Evolutionary conservation across 2,113 vertebrate species (phyloP).

Genomic region (Sapayoa aenigma): DNA sequence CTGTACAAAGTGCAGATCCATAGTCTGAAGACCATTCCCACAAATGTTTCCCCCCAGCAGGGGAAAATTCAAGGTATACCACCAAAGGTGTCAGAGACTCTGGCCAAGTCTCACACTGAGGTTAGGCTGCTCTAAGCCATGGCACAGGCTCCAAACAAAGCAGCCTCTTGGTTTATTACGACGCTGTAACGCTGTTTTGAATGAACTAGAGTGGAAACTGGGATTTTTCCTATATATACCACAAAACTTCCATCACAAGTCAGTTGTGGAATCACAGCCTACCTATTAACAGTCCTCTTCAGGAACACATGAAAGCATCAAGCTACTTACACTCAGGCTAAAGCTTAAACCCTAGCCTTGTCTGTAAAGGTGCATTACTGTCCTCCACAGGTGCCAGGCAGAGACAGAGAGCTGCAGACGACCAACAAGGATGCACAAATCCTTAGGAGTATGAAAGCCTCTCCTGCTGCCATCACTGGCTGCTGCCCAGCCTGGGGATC

Average conservation of each 20-base stretch:
- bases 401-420: background rate
- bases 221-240: background rate
- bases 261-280: background rate
- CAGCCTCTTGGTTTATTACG: background rate
- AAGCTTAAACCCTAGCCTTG: background rate
- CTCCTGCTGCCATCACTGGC: background rate
- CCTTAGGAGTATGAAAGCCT: background rate
- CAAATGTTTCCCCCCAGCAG: background rate
- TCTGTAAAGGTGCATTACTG: background rate
- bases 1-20: background rate
- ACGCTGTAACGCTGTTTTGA: background rate
- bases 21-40: background rate
- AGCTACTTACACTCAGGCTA: background rate
- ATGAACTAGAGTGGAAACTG: rapidly evolving
- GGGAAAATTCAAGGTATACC: background rate
- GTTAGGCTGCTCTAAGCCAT: background rate
- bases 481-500: constrained; percentile 42
- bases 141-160: background rate
- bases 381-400: background rate
- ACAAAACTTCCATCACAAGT: background rate
- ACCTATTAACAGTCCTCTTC: background rate
- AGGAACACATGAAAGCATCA: background rate
- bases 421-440: background rate
- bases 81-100: background rate
- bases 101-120: background rate